Conservation (phyloP, 2,888 invertebrate species). For the Drosophila lacicola region DNA sequence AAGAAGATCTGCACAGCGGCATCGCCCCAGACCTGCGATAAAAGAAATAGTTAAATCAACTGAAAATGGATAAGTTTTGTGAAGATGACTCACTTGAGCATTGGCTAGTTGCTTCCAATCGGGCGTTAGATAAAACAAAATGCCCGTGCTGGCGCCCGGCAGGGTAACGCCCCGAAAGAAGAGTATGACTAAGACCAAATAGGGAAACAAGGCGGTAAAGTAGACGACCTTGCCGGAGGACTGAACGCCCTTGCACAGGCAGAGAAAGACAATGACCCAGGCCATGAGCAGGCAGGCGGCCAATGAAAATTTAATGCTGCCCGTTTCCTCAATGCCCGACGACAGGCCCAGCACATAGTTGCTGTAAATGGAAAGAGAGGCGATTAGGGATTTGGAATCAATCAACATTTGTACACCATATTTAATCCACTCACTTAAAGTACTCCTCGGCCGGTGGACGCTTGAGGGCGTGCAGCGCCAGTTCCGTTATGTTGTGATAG, state of each 20-base stretch:
- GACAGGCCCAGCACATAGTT: constrained; percentile 87
- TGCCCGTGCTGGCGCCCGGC: constrained; percentile 91
- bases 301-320: constrained; percentile 89
- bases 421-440: constrained; percentile 87
- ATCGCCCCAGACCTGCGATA: constrained; percentile 91
- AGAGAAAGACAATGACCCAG: constrained; percentile 92
- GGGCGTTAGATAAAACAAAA: constrained; percentile 92
- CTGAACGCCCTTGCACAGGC: constrained; percentile 92
- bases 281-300: constrained; percentile 91
- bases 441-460: constrained; percentile 91
- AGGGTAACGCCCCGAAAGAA: constrained; percentile 92
- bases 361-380: constrained; percentile 81
- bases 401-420: background rate
- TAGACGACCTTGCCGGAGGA: constrained; percentile 93
- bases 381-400: background rate
- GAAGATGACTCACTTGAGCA: constrained; percentile 87
- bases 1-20: constrained; percentile 95
- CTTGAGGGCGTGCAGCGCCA: constrained; percentile 87
- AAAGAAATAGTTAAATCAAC: background rate
- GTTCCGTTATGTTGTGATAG: constrained; percentile 86
- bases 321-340: constrained; percentile 90
- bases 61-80: too few species aligned
- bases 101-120: constrained; percentile 90
- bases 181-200: constrained; percentile 90
- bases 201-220: constrained; percentile 91